Evolutionary conservation across 2,113 vertebrate species (phyloP), one percentile per base, ranked within the genome.

Genomic region (Sphaerodactylus townsendi): DNA sequence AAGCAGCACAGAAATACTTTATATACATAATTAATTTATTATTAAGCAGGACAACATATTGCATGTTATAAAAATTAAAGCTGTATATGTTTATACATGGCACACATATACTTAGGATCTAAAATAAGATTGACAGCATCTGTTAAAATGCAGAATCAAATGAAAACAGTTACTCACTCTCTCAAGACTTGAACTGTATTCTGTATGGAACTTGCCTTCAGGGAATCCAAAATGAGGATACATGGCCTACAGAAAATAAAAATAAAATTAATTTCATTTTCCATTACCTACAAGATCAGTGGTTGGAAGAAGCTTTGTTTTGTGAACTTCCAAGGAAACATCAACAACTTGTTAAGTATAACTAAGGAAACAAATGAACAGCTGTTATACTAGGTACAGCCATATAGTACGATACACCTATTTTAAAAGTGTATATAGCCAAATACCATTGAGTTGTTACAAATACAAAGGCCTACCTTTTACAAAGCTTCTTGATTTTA

Each of bases 181-280:
- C 98, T 95, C 88, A 99, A 94, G 72, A 99, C 94, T 86, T 98
- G 98, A 92, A 97, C 97, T 87, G 98, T 97, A 19, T 97, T 97
- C 92, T 98, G 97, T 56, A 98, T 93, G 44, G 97, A 97, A 87
- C 95, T 97, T 17, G 97, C 94, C 95, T 98, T 99, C 84, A 99
- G 95, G 81, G 99, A 99, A 91, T 99, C 98, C 87, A 99, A 97
- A 89, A 99, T 96, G 30, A 99, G 97, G 93, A 99, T 98, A 73
- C 98, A 99, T 28, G 99, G 98, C 90, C 99, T 99, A 88, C 41
- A 89, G 50, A 91, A 88, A 17, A n/a, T 66, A 89, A 75, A 66
- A 88, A 81, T 85, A 62, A 90, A 48, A 83, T 75, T 1, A 86
- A 1, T 66, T 65, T 39, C 79, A 44, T 39, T 50, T 65, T 86